Evolutionary conservation across 2,113 vertebrate genomes (phyloP).

Genomic region (Neotragus moschatus): DNA sequence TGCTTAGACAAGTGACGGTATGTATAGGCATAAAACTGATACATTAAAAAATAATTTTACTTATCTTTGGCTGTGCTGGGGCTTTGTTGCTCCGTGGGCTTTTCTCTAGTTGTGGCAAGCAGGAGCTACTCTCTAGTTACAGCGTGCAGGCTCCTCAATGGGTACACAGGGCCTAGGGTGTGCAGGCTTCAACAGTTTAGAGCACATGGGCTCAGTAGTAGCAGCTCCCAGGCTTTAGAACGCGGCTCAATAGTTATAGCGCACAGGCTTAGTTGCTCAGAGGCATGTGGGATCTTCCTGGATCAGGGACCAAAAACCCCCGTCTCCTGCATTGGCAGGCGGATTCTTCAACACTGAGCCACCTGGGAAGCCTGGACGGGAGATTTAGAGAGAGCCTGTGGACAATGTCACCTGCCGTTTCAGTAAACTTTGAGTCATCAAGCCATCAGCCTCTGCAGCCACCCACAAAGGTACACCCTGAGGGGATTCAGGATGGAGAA

Average conservation of each 20-base stretch:
- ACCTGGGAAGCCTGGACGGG: background rate
- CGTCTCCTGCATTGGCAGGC: background rate
- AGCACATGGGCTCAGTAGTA: background rate
- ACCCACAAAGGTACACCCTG: background rate
- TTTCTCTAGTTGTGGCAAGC: background rate
- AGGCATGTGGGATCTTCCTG: background rate
- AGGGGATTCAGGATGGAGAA: background rate
- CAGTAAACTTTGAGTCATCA: background rate
- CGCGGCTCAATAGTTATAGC: background rate
- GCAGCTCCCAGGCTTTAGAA: background rate
- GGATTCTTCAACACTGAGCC: background rate
- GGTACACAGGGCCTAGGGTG: background rate
- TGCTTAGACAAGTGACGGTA: background rate
- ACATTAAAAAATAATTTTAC: background rate
- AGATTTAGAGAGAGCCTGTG: background rate
- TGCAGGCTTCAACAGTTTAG: no score
- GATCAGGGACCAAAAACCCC: background rate
- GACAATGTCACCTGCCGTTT: accelerated
- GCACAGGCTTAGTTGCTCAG: background rate
- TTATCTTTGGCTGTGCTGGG: background rate
- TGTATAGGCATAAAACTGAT: background rate
- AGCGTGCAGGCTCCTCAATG: background rate
- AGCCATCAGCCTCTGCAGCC: background rate
- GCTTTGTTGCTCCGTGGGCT: background rate
- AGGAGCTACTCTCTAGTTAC: background rate